These are phyloP conservation scores for Rhinella marina DNA, from an alignment of 2,797 vertebrate species.

Conservation along the genomic window DNA sequence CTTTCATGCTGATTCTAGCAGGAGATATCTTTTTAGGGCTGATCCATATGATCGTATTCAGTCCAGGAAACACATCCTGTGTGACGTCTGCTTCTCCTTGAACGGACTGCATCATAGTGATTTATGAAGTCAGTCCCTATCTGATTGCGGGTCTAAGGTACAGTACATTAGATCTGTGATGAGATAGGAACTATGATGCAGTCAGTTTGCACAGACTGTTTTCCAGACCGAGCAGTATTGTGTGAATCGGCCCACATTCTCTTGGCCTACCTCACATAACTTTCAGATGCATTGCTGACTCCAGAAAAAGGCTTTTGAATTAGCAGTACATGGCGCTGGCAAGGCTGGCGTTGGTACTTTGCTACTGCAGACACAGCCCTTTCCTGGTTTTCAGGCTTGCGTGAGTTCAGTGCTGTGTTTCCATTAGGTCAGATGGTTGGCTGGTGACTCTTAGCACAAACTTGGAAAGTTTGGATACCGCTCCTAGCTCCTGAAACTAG, in stretches of 20 bases:
- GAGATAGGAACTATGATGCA: no score
- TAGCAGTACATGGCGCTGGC: neutral
- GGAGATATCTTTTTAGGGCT: no score
- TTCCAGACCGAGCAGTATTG: no score
- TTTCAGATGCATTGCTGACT: neutral
- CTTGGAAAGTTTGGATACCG: conserved; percentile 62
- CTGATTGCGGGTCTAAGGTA: no score
- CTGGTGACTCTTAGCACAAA: conserved; percentile 46
- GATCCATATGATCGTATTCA: no score
- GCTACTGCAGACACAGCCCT: conserved; percentile 14
- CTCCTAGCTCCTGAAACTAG: conserved; percentile 64
- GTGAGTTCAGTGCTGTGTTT: conserved; percentile 39
- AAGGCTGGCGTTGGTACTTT: neutral
- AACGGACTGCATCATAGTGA: no score
- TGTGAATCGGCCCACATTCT: neutral
- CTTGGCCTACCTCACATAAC: neutral
- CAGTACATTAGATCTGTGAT: no score
- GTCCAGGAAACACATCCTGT: no score
- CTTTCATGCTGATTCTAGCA: no score
- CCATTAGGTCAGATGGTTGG: conserved; percentile 43
- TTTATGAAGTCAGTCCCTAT: no score
- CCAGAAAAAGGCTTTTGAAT: neutral
- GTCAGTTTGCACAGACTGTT: no score
- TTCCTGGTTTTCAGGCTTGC: conserved; percentile 48
- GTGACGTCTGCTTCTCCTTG: no score